Evolutionary conservation across 1,140 invertebrate species (phyloP).

Genomic region (Drosophila ambigua): DNA sequence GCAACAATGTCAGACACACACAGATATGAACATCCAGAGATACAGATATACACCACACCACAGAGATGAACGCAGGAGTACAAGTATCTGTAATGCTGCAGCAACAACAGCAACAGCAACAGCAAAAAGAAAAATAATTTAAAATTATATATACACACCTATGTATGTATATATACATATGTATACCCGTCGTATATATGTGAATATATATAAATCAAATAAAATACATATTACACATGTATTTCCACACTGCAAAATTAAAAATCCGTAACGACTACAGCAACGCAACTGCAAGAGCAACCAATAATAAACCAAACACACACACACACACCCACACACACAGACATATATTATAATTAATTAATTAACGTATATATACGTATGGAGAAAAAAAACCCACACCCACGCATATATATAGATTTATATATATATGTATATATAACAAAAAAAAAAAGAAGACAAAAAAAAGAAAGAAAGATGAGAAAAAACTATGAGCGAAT

Average conservation of each 20-base stretch:
- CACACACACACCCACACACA: constrained; percentile 16
- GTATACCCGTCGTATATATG: constrained; percentile 17
- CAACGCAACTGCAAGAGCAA: constrained; percentile 53
- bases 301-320: constrained; percentile 66
- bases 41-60: constrained; percentile 7
- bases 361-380: constrained; percentile 66
- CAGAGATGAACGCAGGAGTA: constrained; percentile 11
- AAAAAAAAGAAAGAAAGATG: constrained; percentile 22
- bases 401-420: constrained; percentile 19
- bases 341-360: constrained; percentile 59
- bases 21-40: constrained; percentile 3
- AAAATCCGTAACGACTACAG: constrained; percentile 64
- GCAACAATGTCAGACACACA: constrained; percentile 45
- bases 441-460: constrained; percentile 17
- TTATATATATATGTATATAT: constrained; percentile 38
- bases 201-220: constrained; percentile 44
- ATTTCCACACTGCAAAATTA: constrained; percentile 47
- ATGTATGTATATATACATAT: constrained; percentile 29
- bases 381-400: constrained; percentile 14
- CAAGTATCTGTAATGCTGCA: constrained; percentile 56
- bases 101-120: constrained; percentile 52
- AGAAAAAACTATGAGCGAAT: constrained; percentile 53
- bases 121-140: constrained; percentile 47
- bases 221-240: constrained; percentile 46
- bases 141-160: constrained; percentile 44